These are phyloP conservation scores for Ellobium chinense DNA, from an alignment of 2,888 invertebrate species.

Conservation along the genomic window DNA sequence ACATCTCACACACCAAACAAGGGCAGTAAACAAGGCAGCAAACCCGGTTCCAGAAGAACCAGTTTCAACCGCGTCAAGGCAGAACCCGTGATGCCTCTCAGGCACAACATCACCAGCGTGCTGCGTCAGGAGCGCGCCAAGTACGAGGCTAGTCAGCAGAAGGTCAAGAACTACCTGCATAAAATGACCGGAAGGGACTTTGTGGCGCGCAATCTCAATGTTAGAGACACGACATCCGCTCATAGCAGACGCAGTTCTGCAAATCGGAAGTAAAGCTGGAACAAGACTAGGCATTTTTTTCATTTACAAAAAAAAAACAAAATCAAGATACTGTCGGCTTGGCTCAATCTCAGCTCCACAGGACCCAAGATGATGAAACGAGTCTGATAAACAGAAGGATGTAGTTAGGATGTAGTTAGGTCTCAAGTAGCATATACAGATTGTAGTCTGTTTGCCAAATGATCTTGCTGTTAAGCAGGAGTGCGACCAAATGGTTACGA, in stretches of 20 bases:
- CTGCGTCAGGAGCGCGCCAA: slow-evolving; percentile 21
- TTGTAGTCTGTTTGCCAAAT: no score
- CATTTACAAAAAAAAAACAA: no score
- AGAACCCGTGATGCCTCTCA: slow-evolving; percentile 1
- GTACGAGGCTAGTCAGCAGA: slow-evolving; percentile 24
- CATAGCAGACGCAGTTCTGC: background rate
- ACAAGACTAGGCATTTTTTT: no score
- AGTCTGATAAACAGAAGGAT: no score
- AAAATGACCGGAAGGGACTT: slow-evolving; percentile 3
- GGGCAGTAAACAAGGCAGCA: background rate
- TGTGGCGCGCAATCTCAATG: background rate
- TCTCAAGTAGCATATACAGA: no score
- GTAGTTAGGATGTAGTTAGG: no score
- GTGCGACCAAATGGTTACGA: no score
- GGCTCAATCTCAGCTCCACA: no score
- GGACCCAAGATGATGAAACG: no score
- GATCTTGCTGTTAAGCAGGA: no score
- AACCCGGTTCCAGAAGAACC: background rate
- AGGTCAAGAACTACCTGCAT: slow-evolving; percentile 18
- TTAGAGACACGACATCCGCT: background rate
- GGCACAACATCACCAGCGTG: slow-evolving; percentile 34
- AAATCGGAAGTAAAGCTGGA: background rate
- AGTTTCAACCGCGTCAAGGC: slow-evolving; percentile 18
- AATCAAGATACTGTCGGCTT: no score
- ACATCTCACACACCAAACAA: background rate